Conservation (phyloP, 1,140 invertebrate species). For the Lasioglossum albipes region DNA sequence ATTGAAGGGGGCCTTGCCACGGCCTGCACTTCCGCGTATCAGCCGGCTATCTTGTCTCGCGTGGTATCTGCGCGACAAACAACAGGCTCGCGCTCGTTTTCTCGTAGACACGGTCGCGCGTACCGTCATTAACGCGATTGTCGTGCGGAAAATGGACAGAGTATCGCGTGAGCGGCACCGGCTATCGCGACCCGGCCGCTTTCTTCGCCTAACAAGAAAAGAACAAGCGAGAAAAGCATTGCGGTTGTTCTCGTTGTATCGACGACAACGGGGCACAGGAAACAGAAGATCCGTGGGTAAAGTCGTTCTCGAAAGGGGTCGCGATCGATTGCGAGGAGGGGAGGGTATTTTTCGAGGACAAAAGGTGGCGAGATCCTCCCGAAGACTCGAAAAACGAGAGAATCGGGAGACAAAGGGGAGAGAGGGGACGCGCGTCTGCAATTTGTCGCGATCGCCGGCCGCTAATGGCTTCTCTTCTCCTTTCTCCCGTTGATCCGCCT, state of each 20-base stretch:
- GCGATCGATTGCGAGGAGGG: too few relatives aligned
- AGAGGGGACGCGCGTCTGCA: neutral
- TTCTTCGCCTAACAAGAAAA: too few relatives aligned
- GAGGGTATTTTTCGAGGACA: too few relatives aligned
- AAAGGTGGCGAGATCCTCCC: too few relatives aligned
- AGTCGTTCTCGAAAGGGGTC: too few relatives aligned
- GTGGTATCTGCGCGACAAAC: slow-evolving; percentile 65
- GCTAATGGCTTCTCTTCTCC: neutral
- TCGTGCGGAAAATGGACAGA: neutral
- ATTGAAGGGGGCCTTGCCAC: slow-evolving; percentile 77
- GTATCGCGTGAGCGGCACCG: neutral
- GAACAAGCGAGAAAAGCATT: too few relatives aligned
- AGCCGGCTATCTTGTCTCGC: slow-evolving; percentile 71
- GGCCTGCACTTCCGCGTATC: slow-evolving; percentile 75
- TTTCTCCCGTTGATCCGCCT: neutral
- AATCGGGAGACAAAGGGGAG: too few relatives aligned
- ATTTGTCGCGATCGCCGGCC: neutral
- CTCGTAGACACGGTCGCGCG: neutral
- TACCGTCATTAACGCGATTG: slow-evolving; percentile 36
- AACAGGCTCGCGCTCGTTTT: slow-evolving; percentile 46
- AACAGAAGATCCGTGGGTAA: too few relatives aligned
- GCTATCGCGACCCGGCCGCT: too few relatives aligned
- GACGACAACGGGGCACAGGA: too few relatives aligned
- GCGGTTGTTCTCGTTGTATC: too few relatives aligned
- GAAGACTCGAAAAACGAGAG: too few relatives aligned